phyloP scores from a whole-genome alignment of 37 sponge, comb jelly and placozoan genomes.

The Hexactinellida sp. region DNA sequence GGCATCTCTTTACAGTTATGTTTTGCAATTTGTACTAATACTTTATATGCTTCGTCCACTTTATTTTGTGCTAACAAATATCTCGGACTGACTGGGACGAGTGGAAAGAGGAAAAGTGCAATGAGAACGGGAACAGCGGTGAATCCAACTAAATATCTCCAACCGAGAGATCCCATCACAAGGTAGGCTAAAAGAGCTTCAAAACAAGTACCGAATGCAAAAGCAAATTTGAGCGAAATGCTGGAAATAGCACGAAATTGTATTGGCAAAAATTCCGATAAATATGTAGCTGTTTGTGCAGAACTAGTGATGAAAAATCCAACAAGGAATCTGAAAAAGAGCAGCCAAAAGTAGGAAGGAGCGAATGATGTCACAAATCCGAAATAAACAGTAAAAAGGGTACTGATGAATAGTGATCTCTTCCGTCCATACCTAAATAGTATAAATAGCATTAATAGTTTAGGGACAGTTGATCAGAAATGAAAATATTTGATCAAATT shows the following conservation, averaged over 20 bases:
- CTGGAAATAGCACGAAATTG: not conserved
- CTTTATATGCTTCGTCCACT: constrained; percentile 34
- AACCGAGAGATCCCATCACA: not conserved
- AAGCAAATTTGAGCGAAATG: not conserved
- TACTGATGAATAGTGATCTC: not conserved
- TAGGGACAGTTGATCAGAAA: too few species aligned
- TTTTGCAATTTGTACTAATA: constrained; percentile 27
- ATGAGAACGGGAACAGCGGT: not conserved
- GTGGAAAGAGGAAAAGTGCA: constrained; percentile 6
- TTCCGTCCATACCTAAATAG: not conserved
- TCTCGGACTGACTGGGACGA: constrained; percentile 52
- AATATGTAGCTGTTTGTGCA: not conserved
- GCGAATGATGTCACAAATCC: not conserved
- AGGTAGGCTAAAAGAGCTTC: not conserved
- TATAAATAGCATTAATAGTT: too few species aligned
- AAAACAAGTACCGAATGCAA: not conserved
- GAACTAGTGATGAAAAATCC: not conserved
- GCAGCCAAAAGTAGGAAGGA: not conserved
- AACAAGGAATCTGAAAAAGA: not conserved
- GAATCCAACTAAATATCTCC: not conserved
- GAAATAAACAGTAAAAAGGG: not conserved
- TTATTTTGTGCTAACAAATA: constrained; percentile 39
- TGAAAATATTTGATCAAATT: too few species aligned
- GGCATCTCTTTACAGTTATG: constrained; percentile 28
- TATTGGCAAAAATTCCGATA: constrained; percentile 2